A percentile compares a stretch with the other conserved stretches of the same genome.
Conservation (phyloP, 37 sponge, comb jelly and placozoan genomes). For the Beroe forskalii region DNA sequence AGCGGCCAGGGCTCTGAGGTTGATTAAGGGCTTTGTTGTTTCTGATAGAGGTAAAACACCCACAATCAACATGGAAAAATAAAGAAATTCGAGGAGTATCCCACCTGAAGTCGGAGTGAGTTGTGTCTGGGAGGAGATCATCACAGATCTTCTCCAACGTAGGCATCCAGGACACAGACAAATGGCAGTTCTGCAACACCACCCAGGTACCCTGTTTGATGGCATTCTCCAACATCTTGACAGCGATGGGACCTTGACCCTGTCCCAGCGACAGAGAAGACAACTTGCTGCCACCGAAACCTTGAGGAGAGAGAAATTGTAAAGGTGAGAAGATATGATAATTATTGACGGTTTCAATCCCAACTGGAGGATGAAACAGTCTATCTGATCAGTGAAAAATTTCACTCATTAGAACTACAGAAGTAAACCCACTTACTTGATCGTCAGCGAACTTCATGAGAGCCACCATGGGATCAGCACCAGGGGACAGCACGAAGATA, state of each 20-base stretch:
- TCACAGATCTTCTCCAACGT: conserved; percentile 91
- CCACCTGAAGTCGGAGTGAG: conserved; percentile 85
- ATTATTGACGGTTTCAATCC: no score
- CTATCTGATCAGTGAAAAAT: no score
- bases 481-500: conserved; percentile 97
- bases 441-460: conserved; percentile 99
- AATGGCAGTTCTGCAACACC: conserved; percentile 98
- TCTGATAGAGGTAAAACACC: no score
- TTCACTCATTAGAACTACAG: no score
- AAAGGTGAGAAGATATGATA: no score
- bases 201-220: conserved; percentile 98
- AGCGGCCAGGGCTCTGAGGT: no score
- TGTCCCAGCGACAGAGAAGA: conserved; percentile 95
- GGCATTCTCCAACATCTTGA: conserved; percentile 92
- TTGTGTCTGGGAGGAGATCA: conserved; percentile 92
- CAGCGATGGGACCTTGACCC: no score
- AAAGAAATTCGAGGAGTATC: no score
- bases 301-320: conserved; percentile 62
- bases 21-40: no score
- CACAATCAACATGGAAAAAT: no score
- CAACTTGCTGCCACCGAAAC: conserved; percentile 94
- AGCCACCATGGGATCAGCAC: conserved; percentile 96
- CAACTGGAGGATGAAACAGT: no score
- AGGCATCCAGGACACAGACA: conserved; percentile 99
- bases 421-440: conserved; percentile 73